phyloP scores from a whole-genome alignment of 2,113 vertebrate species.

The Ariopsis seemanni region DNA sequence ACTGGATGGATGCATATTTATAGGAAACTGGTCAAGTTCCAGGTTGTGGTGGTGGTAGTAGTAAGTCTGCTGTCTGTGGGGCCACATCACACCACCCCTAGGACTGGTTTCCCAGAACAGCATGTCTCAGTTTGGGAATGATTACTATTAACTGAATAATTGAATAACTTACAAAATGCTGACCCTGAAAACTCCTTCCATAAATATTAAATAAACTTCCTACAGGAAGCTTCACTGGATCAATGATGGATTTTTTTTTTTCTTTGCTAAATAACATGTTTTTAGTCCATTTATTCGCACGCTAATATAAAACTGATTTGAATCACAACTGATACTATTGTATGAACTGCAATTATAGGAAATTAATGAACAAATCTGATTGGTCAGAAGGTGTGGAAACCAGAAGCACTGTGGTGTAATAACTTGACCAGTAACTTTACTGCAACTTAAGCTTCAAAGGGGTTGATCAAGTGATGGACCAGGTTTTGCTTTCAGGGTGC shows the following conservation, averaged over 20 bases:
- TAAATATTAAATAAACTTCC: not conserved
- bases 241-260: too few species aligned
- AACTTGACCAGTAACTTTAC: not conserved
- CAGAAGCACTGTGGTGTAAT: not conserved
- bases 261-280: not conserved
- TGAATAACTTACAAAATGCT: not conserved
- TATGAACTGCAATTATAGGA: not conserved
- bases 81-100: not conserved
- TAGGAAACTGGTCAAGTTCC: not conserved
- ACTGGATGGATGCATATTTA: not conserved
- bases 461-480: not conserved
- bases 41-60: not conserved
- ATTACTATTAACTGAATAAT: not conserved
- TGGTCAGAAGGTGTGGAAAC: too few species aligned
- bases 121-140: not conserved
- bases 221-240: not conserved
- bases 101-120: too few species aligned
- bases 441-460: not conserved
- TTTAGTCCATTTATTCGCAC: not conserved
- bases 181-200: not conserved
- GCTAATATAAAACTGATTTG: not conserved
- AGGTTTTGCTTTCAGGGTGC: not conserved
- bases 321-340: not conserved
- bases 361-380: not conserved
- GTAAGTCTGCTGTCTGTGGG: not conserved